Evolutionary conservation across 2,888 invertebrate genomes (phyloP).

Genomic region (Zelleria hepariella): DNA sequence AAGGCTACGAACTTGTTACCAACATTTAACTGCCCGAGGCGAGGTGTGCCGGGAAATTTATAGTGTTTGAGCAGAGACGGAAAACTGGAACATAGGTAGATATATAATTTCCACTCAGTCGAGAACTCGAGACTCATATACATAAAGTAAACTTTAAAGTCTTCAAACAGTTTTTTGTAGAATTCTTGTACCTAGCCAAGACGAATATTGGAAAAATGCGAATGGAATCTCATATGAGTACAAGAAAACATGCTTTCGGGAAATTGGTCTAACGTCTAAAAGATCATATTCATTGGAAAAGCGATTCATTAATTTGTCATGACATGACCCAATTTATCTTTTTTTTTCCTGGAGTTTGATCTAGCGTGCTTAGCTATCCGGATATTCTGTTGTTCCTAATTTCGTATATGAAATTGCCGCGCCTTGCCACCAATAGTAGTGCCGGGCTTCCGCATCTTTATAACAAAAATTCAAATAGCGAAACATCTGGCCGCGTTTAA

Average conservation of each 20-base stretch:
- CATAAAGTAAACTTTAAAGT: no score
- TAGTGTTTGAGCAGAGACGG: constrained; percentile 27
- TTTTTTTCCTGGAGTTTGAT: neutral
- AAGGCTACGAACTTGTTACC: neutral
- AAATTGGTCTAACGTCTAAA: no score
- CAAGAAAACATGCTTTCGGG: no score
- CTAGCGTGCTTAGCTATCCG: neutral
- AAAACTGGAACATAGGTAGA: no score
- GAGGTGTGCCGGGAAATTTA: constrained; percentile 36
- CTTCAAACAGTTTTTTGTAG: no score
- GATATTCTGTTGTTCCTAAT: neutral
- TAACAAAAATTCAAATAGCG: neutral
- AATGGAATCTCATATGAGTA: no score
- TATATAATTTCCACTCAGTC: constrained; percentile 17
- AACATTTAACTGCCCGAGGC: constrained; percentile 14
- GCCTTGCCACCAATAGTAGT: neutral
- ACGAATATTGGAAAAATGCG: no score
- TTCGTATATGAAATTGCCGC: constrained; percentile 12
- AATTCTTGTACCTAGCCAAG: no score
- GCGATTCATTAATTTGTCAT: no score
- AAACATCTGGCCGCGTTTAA: neutral
- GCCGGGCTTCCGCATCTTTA: neutral
- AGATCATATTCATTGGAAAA: no score
- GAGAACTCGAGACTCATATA: no score
- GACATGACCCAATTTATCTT: no score